Evolutionary conservation across 2,888 invertebrate species (phyloP), one percentile per base, ranked within the genome.

Genomic region (Melinaea marsaeus): DNA sequence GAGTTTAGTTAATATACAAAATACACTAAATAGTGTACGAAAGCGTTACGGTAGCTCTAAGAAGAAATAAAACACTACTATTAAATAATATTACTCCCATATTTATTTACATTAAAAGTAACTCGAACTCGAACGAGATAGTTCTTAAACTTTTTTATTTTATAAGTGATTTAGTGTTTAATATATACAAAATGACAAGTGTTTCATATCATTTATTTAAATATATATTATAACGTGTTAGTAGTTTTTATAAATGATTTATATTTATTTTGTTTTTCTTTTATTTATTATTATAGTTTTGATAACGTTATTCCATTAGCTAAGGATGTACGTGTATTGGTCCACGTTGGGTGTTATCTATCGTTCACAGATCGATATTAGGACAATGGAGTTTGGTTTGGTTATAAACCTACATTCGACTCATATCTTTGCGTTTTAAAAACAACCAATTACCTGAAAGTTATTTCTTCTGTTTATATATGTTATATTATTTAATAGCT

Each of bases 1-100:
- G 6, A 61, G 57, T 34, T 37, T 57, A 51, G 22, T 6, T 2
- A 47, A 34, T 9, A 45, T 51, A 51, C 51, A 61, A 45, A 57
- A 51, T 13, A 57, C 51, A 6, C 22, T 51, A 3, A 51, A 32
- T 51, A 11, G 32, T 32, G 32, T 51, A 32, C 22, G 51, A 51
- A 51, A 32, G 7, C 32, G 32, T 32, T 51, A 51, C 32, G 32
- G 51, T 51, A 32, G 51, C 11, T 32, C 51, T 51, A 51, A 32
- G 51, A 32, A 11, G 32, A 22, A 51, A 51, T 51, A 51, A 51
- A 51, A 2, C 22, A 32, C 11, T 51, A 32, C 32, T 9, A 32
- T 11, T 51, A 51, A 22, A 32, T 22, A 32, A 9, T 51, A 32
- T 32, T 51, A 32, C 2, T 32, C n/a, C 7, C n/a, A 46, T 13